Evolutionary conservation across 2,797 vertebrate species (phyloP), one percentile per base, ranked within the genome.

Genomic region (Coregonus suidteri): DNA sequence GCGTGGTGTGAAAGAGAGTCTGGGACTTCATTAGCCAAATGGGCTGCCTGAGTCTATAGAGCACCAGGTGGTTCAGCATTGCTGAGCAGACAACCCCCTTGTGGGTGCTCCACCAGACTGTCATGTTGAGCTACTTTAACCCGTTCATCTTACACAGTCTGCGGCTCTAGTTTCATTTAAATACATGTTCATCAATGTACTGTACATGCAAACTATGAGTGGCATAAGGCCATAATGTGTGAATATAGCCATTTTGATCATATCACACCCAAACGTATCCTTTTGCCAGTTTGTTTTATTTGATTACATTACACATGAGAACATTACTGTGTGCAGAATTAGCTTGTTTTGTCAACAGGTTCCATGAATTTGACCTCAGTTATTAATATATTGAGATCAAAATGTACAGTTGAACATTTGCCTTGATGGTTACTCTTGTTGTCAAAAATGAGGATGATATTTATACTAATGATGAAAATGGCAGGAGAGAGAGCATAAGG

Each of bases 1-100:
- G 92, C 89, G 91, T 91, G 90, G 91, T 92, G 91, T 93, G 92
- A 93, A 87, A 93, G 93, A 92, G 90, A 93, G 93, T 93, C 90
- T 88, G 89, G 87, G 88, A 93, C 91, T 94, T 94, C 93, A 95
- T 95, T 94, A 95, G 91, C 91, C 91, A 94, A 94, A 95, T 94
- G 93, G 92, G 89, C 86, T 87, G 88, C 88, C 83, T 91, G 86
- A 80, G 88, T 89, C 88, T 88, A 84, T 86, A 84, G 79, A 86
- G 82, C 81, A 79, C 92, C 92, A 92, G 91, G 90, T 90, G 69
- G 90, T 91, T 92, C 86, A 84, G 90, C 86, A 87, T 85, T 85
- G 85, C 88, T 89, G 90, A 92, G 83, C 88, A 90, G 91, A 90
- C 91, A 87, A 82, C 82, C 84, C 84, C 84, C 90, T 91, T 91